Percentiles rank a stretch among this genome's conserved stretches.
Conservation (phyloP, 2,888 invertebrate genomes). For the Cheilosia impressa region DNA sequence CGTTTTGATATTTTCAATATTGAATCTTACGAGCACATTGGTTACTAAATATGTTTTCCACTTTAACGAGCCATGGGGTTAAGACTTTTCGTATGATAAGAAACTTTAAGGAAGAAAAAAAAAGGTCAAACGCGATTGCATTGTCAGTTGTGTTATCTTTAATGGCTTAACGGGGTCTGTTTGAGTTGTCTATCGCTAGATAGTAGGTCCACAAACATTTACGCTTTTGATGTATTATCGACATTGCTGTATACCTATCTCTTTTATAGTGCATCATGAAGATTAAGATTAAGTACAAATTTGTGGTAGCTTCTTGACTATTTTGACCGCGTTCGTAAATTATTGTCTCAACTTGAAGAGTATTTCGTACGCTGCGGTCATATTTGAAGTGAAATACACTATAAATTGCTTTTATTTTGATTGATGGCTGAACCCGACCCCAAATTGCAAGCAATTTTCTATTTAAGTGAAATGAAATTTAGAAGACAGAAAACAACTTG, state of each 20-base stretch:
- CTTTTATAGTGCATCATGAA: conserved; percentile 28
- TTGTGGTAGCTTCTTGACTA: conserved; percentile 20
- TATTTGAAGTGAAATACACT: too few species aligned
- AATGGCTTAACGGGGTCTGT: conserved; percentile 48
- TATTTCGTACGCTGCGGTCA: too few species aligned
- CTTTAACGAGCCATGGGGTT: conserved; percentile 54
- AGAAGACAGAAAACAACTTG: too few species aligned
- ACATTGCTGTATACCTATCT: conserved; percentile 19
- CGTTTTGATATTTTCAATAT: conserved; percentile 42
- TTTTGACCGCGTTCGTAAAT: not conserved
- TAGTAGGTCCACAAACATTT: conserved; percentile 1
- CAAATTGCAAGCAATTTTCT: too few species aligned
- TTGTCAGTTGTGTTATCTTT: conserved; percentile 57
- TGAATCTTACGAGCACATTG: conserved; percentile 27
- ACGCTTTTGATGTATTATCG: conserved; percentile 2
- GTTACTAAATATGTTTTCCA: conserved; percentile 38
- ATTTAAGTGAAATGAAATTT: too few species aligned
- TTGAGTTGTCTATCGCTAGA: conserved; percentile 4
- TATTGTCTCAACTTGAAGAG: too few species aligned
- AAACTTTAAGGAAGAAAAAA: conserved; percentile 36
- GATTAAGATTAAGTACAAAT: conserved; percentile 3
- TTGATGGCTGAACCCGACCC: too few species aligned
- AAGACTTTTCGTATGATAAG: conserved; percentile 63
- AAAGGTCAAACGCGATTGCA: conserved; percentile 69
- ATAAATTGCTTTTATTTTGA: too few species aligned